Evolutionary conservation across 2,888 invertebrate species (phyloP), one percentile per base, ranked within the genome.

Genomic region (Neoaliturus tenellus): DNA sequence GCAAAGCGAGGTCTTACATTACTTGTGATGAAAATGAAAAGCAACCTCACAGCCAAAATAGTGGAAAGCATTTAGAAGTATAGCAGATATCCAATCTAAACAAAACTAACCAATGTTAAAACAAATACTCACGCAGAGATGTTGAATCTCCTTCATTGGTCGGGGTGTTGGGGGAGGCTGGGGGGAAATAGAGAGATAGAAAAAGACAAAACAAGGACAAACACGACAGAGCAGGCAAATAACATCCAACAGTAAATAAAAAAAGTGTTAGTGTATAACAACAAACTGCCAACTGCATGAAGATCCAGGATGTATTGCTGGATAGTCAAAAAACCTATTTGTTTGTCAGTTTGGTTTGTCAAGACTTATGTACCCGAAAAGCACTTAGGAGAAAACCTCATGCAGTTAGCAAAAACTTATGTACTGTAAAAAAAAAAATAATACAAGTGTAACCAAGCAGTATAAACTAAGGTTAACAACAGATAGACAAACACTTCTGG

Each of bases 61-160:
- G 25, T 8, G 31, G 14, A 62, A 62, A 62, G 62, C 62, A 17
- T 62, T 25, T 28, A 62, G 51, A 62, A 62, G 20, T 28, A 23
- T 51, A 23, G 62, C 62, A 12, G 23, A 23, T 51, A 51, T 12
- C 10, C 0, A 62, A 17, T 25, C 31, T 31, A 28, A 28, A 20
- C 55, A 55, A 55, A 51, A 51, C 20, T 25, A 28, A 12, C 62
- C 31, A 28, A 62, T 12, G 62, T 5, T 62, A 28, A 14, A 6
- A 3, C 28, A 31, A 62, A 75, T 91, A 91, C 92, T 92, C 91
- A 92, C 92, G 91, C 89, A 91, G 87, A 86, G 88, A 89, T 83
- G 89, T 90, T 88, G 91, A 89, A 90, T 92, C 92, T 89, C 91
- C 91, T 89, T 91, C 92, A 89, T 91, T 91, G 90, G 90, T 91